Base-by-base conservation (phyloP, 1,140 invertebrate genomes). In the Drosophila nikananu region DNA sequence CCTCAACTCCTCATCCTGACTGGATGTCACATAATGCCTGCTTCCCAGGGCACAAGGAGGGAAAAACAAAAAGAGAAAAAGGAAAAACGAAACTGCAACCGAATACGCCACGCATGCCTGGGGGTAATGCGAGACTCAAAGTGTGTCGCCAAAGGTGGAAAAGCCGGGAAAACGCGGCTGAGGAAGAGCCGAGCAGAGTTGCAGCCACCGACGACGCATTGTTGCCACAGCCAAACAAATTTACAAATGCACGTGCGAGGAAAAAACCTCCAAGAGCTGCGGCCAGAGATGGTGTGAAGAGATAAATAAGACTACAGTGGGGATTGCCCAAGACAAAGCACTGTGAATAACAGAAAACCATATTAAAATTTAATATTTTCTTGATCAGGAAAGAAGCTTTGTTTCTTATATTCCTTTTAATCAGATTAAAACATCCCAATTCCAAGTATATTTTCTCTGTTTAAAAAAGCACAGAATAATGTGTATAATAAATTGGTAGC, bases 11-110 rank as follows among this genome's bases (percentile, higher is more conserved):
- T 25, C 13, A 30, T 19, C 49, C 10, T 25, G n/a, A 30, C 25
- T 70, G 48, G 61, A 52, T 81, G 64, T 79, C 79, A 86, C 65
- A 86, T 75, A 75, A 82, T 77, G 65, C 72, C 55, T 39, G 49
- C 39, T 52, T 73, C 44, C 46, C 68, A 73, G 52, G 54, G 41
- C 15, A 17, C 19, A 41, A 3, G 15, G n/a, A 32, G 49, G 49
- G 23, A 27, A 19, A 52, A 25, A 10, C 5, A 6, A 8, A 8
- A 23, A 5, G 5, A 25, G 3, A 12, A 27, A 27, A 19, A 52
- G 52, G 48, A 65, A 63, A 54, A 54, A 62, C 49, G 54, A 77
- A 54, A 48, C 49, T 12, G 67, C 54, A 73, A 73, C 68, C 71
- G 23, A 73, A 73, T 61, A 73, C 71, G 55, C 71, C 54, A 73